Evolutionary conservation across 2,888 invertebrate genomes (phyloP).

Genomic region (Drosophila nr. perissopoda): DNA sequence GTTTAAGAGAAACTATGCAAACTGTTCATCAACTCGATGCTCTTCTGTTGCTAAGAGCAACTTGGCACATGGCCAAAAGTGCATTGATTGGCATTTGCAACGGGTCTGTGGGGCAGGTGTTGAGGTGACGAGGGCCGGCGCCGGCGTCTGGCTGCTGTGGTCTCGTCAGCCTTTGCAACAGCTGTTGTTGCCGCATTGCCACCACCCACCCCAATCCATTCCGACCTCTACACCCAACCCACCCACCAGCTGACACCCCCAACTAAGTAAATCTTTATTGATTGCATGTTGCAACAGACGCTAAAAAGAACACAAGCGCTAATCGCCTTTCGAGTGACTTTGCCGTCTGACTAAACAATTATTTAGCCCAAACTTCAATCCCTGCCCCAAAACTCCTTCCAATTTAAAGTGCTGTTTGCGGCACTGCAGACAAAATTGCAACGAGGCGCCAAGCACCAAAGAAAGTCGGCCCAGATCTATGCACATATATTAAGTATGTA

Average conservation of each 20-base stretch:
- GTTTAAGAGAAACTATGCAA: conserved; percentile 33
- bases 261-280: conserved; percentile 73
- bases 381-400: neutral
- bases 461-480: conserved; percentile 44
- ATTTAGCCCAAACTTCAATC: conserved; percentile 41
- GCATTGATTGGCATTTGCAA: conserved; percentile 75
- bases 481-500: conserved; percentile 22
- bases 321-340: conserved; percentile 69
- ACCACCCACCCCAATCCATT: conserved; percentile 20
- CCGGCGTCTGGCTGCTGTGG: conserved; percentile 77
- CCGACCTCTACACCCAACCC: conserved; percentile 1
- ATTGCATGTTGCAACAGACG: conserved; percentile 65
- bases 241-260: conserved; percentile 9
- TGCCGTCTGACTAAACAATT: conserved; percentile 65
- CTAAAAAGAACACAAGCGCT: conserved; percentile 53
- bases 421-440: conserved; percentile 59
- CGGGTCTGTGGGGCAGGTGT: conserved; percentile 37
- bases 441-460: conserved; percentile 39
- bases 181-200: conserved; percentile 75
- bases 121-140: conserved; percentile 53
- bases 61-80: conserved; percentile 83
- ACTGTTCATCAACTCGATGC: conserved; percentile 1
- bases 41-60: conserved; percentile 59
- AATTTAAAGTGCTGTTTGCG: conserved; percentile 21
- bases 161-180: conserved; percentile 66